phyloP scores from a whole-genome alignment of 2,888 invertebrate species.

The Xestia c-nigrum region DNA sequence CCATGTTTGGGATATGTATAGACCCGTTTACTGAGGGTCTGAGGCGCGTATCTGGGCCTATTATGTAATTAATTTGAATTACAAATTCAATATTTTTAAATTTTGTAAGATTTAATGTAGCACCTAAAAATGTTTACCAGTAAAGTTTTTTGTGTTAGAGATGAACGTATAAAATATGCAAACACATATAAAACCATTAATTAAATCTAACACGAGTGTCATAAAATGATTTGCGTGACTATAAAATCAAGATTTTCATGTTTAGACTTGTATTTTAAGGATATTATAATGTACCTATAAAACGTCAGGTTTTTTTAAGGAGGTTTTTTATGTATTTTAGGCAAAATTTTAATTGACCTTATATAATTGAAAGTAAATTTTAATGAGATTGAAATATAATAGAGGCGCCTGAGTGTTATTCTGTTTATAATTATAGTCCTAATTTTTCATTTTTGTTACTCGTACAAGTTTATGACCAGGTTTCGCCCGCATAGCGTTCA shows the following conservation, averaged over 20 bases:
- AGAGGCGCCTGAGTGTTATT: background rate
- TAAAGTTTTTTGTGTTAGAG: background rate
- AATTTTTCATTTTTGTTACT: background rate
- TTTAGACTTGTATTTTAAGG: background rate
- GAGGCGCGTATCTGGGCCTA: no score
- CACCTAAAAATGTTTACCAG: background rate
- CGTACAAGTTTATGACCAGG: background rate
- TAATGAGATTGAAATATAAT: background rate
- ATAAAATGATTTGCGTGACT: conserved; percentile 14
- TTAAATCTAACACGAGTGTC: background rate
- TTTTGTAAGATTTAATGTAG: background rate
- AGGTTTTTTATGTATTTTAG: background rate
- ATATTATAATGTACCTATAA: no score
- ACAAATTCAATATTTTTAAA: background rate
- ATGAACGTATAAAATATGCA: background rate
- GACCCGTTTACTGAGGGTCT: background rate
- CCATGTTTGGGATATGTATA: background rate
- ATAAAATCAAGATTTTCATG: conserved; percentile 8
- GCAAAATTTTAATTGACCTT: background rate
- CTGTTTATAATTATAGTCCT: background rate
- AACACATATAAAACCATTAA: conserved; percentile 15
- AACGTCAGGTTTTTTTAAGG: background rate
- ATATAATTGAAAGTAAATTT: background rate
- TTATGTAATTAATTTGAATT: background rate
- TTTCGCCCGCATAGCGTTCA: no score